A percentile compares a stretch with the other conserved stretches of the same genome.
Evolutionary conservation across 1,140 invertebrate species (phyloP).

Genomic region (Harpegnathos saltator): DNA sequence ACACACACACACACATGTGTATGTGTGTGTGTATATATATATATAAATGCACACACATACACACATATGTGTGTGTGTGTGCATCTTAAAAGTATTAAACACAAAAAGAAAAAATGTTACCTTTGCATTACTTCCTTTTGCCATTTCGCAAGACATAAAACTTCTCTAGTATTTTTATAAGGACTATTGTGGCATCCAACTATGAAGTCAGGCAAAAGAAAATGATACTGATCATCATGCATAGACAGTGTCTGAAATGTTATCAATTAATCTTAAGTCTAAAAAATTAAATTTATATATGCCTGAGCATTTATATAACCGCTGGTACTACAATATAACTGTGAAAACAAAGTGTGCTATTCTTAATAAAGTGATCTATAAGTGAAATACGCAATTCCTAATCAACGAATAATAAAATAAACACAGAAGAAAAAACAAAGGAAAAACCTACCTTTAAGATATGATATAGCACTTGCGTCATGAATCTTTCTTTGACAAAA

Average conservation of each 20-base stretch:
- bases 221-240: conserved; percentile 84
- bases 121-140: conserved; percentile 87
- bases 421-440: no score
- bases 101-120: conserved; percentile 77
- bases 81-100: conserved; percentile 27
- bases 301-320: not conserved
- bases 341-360: not conserved
- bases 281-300: conserved; percentile 6
- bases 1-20: no score
- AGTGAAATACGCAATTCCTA: not conserved
- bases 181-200: conserved; percentile 88
- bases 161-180: conserved; percentile 86
- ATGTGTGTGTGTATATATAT: no score
- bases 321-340: not conserved
- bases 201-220: conserved; percentile 90
- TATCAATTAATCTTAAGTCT: conserved; percentile 50
- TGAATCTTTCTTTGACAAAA: conserved; percentile 92
- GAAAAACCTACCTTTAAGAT: conserved; percentile 88
- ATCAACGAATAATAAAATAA: no score
- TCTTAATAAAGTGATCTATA: not conserved
- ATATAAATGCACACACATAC: no score
- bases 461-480: conserved; percentile 92
- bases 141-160: conserved; percentile 86
- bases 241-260: conserved; percentile 81
- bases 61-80: no score